Percentiles rank a stretch among this genome's conserved stretches.
These are phyloP conservation scores for Seira ritae DNA, from an alignment of 2,888 invertebrate genomes.

Conservation along the genomic window DNA sequence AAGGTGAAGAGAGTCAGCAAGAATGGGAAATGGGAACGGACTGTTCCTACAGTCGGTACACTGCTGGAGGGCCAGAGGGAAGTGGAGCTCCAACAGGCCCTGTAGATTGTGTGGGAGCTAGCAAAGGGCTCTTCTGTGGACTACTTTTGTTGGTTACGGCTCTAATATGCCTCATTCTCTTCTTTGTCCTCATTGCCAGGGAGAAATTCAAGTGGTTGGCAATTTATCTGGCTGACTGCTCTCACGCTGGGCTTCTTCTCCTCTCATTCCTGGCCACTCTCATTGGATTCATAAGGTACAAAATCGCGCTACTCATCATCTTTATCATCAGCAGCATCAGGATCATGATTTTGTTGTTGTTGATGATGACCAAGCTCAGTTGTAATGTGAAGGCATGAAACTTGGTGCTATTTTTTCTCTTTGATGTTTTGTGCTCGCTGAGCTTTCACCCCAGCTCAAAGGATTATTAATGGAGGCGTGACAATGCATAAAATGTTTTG, in stretches of 20 bases:
- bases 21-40: constrained; percentile 74
- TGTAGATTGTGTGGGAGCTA: constrained; percentile 96
- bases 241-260: constrained; percentile 91
- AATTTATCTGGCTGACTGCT: constrained; percentile 93
- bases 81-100: constrained; percentile 77
- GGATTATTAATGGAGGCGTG: constrained; percentile 15
- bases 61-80: constrained; percentile 69
- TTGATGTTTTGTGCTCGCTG: not conserved
- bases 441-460: not conserved
- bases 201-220: constrained; percentile 89
- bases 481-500: constrained; percentile 50
- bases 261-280: constrained; percentile 92
- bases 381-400: not conserved
- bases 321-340: not conserved
- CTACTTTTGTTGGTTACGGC: constrained; percentile 91
- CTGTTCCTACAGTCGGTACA: constrained; percentile 72
- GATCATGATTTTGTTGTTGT: not conserved
- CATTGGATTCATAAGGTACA: constrained; percentile 92
- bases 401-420: not conserved
- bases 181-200: constrained; percentile 95
- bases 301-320: not conserved
- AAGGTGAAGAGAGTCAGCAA: constrained; percentile 73
- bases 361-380: not conserved
- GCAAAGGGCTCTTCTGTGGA: constrained; percentile 94
- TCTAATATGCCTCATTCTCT: constrained; percentile 93